Evolutionary conservation across 37 sponge, comb jelly and placozoan species (phyloP).

Genomic region (Sycon ciliatum): DNA sequence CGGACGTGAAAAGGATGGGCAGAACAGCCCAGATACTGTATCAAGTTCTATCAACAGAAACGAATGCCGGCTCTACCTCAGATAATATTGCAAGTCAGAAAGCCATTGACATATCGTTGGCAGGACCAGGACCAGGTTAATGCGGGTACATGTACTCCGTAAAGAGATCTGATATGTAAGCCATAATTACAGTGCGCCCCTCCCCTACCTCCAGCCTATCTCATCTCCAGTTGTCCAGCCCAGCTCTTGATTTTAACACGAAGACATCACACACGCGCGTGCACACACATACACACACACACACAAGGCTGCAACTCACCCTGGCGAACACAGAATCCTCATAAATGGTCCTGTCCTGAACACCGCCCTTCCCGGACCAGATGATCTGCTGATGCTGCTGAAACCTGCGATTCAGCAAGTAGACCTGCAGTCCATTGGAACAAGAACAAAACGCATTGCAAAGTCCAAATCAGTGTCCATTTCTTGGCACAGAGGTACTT

Average conservation of each 20-base stretch:
- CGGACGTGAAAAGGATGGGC: too few relatives aligned
- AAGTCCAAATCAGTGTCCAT: too few relatives aligned
- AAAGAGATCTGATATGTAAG: too few relatives aligned
- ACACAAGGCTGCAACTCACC: slow-evolving; percentile 22
- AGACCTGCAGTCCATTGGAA: slow-evolving; percentile 64
- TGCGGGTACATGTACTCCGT: neutral
- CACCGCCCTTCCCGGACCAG: slow-evolving; percentile 89
- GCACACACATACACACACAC: neutral
- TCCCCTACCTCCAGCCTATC: too few relatives aligned
- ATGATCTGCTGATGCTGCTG: slow-evolving; percentile 98
- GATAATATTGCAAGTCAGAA: neutral
- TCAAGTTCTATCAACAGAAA: too few relatives aligned
- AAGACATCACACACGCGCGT: neutral
- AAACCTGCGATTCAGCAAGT: slow-evolving; percentile 75
- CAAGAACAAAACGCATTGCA: too few relatives aligned
- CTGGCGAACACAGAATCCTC: slow-evolving; percentile 94
- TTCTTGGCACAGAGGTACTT: too few relatives aligned
- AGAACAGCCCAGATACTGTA: too few relatives aligned
- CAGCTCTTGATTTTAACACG: too few relatives aligned
- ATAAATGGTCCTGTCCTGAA: slow-evolving; percentile 92
- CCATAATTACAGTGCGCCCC: too few relatives aligned
- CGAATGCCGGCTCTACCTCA: neutral
- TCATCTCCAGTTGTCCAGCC: too few relatives aligned
- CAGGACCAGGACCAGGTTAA: neutral
- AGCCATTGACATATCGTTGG: too few relatives aligned